Conservation (phyloP, 2,888 invertebrate genomes). For the Listrodromus nycthemerus region DNA sequence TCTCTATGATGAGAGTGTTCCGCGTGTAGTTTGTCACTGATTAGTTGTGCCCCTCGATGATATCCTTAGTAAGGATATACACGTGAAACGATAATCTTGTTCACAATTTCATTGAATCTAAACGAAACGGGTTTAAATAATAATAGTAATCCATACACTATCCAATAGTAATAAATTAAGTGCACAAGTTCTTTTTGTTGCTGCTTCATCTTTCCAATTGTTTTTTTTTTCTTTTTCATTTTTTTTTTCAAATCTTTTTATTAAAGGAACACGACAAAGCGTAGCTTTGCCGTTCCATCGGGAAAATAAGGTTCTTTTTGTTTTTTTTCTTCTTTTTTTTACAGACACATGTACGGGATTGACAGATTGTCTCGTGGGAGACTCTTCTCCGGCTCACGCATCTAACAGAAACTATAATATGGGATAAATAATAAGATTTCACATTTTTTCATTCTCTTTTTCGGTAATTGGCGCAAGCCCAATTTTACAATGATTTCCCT, state of each 20-base stretch:
- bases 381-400: conserved; percentile 16
- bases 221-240: too few species aligned
- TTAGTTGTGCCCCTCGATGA: conserved; percentile 54
- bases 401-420: conserved; percentile 52
- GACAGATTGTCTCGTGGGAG: conserved; percentile 13
- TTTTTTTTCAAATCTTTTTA: too few species aligned
- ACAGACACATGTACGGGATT: conserved; percentile 38
- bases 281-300: conserved; percentile 32
- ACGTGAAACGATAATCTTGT: conserved; percentile 7
- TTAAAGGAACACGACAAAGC: conserved; percentile 45
- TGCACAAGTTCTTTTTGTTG: conserved; percentile 34
- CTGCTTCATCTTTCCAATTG: conserved; percentile 61
- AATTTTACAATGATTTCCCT: conserved; percentile 47
- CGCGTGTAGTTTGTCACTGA: conserved; percentile 67
- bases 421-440: conserved; percentile 27
- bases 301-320: conserved; percentile 41
- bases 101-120: conserved; percentile 37
- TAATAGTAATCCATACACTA: background rate
- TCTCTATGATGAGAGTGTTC: conserved; percentile 63
- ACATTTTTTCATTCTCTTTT: conserved; percentile 24
- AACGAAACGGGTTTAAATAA: conserved; percentile 19
- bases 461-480: conserved; percentile 27
- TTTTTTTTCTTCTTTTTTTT: conserved; percentile 23
- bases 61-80: too few species aligned
- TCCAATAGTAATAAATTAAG: conserved; percentile 47